Conservation (phyloP, 1,140 invertebrate species). For the Pectinophora gossypiella region DNA sequence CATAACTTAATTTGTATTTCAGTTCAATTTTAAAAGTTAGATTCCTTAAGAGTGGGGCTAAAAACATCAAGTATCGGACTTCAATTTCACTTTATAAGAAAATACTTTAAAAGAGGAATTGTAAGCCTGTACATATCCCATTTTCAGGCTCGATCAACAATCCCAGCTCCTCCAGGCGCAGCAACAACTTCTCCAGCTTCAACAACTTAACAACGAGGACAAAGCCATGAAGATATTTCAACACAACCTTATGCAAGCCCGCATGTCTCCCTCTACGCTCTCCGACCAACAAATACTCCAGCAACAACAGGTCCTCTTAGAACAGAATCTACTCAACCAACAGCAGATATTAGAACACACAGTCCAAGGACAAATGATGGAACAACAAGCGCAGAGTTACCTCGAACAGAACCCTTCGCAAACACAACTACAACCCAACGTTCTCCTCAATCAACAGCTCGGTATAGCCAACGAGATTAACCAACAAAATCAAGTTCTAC, state of each 20-base stretch:
- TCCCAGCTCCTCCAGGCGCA: constrained; percentile 69
- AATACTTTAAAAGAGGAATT: too few relatives aligned
- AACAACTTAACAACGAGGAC: constrained; percentile 69
- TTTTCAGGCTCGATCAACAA: constrained; percentile 71
- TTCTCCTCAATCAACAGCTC: constrained; percentile 45
- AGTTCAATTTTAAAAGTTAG: too few relatives aligned
- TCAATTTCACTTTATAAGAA: too few relatives aligned
- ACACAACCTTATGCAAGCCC: constrained; percentile 70
- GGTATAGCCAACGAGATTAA: constrained; percentile 52
- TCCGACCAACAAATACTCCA: constrained; percentile 43
- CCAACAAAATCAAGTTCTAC: constrained; percentile 59
- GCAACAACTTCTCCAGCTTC: constrained; percentile 72
- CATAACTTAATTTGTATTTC: too few relatives aligned
- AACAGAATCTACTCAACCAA: constrained; percentile 77
- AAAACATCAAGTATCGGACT: too few relatives aligned
- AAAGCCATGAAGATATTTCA: constrained; percentile 68
- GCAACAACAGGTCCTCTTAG: constrained; percentile 58
- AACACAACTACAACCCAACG: constrained; percentile 35
- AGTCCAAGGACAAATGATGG: constrained; percentile 63
- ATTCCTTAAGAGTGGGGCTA: too few relatives aligned
- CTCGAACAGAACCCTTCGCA: constrained; percentile 58
- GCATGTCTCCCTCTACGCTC: constrained; percentile 59
- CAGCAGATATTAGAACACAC: constrained; percentile 77
- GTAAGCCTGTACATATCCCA: too few relatives aligned
- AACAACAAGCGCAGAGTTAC: constrained; percentile 59